Conservation (phyloP, 2,113 vertebrate genomes). For the Octodon degus region DNA sequence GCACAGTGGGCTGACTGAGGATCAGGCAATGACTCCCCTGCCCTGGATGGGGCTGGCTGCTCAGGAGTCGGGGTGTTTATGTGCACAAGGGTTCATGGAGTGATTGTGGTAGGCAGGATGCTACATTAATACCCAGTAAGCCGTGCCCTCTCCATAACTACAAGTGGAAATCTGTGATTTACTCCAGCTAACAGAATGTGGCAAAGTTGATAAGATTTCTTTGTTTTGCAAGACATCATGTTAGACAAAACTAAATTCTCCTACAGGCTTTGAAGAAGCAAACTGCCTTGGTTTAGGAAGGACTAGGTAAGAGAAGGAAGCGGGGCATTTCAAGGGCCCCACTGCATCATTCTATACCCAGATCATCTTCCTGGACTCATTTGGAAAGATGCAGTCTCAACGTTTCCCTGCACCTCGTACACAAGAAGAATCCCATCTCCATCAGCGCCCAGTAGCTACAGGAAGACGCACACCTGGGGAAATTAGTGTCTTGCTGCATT, state of each 20-base stretch:
- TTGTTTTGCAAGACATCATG: fast-evolving
- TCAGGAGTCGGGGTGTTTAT: background rate
- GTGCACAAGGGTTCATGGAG: no score
- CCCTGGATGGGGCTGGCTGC: background rate
- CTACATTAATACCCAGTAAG: background rate
- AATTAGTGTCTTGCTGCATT: background rate
- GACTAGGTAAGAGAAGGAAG: background rate
- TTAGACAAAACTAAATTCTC: background rate
- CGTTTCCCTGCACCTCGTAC: background rate
- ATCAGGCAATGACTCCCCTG: background rate
- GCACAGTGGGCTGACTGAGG: no score
- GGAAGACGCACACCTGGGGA: background rate
- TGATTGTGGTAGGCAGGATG: background rate
- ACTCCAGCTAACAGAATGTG: background rate
- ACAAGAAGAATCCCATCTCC: background rate
- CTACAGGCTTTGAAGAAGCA: background rate
- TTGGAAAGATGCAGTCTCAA: background rate
- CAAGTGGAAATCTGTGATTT: background rate
- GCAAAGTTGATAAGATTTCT: background rate
- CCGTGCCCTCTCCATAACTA: background rate
- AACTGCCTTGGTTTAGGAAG: background rate
- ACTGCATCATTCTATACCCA: background rate
- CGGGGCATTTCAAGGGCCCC: background rate
- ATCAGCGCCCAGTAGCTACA: background rate
- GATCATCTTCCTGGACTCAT: background rate